Conservation (phyloP, 2,888 invertebrate genomes). For the Trachelus troglodyta region DNA sequence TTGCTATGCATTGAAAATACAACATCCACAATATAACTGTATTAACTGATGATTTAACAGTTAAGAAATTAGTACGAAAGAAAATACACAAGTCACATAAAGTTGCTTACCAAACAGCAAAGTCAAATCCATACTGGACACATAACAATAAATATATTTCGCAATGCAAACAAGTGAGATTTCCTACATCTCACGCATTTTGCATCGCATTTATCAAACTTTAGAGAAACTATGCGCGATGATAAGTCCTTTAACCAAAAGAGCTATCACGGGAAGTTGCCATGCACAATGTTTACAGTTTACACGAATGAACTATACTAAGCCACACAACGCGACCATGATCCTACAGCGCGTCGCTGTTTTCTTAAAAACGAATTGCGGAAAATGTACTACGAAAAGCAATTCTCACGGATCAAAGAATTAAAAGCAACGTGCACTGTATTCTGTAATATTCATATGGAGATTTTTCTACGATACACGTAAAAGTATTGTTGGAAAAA, state of each 20-base stretch:
- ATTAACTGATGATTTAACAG: background rate
- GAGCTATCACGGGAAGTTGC: background rate
- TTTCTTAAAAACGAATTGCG: background rate
- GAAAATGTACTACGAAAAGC: background rate
- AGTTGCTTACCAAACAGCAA: conserved; percentile 38
- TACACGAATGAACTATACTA: background rate
- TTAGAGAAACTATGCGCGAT: background rate
- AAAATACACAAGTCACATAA: conserved; percentile 34
- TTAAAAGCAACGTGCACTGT: background rate
- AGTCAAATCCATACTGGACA: conserved; percentile 34
- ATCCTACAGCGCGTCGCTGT: background rate
- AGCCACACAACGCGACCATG: background rate
- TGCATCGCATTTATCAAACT: background rate
- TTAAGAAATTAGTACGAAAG: background rate
- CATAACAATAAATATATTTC: conserved; percentile 29
- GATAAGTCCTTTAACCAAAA: background rate
- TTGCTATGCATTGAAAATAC: background rate
- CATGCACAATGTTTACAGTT: conserved; percentile 4
- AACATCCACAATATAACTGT: background rate
- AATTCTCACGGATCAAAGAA: background rate
- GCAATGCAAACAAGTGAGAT: conserved; percentile 3
- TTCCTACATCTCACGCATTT: background rate
- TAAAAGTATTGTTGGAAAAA: background rate
- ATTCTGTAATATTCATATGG: background rate
- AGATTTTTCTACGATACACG: background rate